Evolutionary conservation across 2,888 invertebrate genomes (phyloP).

Genomic region (Seira ritae): DNA sequence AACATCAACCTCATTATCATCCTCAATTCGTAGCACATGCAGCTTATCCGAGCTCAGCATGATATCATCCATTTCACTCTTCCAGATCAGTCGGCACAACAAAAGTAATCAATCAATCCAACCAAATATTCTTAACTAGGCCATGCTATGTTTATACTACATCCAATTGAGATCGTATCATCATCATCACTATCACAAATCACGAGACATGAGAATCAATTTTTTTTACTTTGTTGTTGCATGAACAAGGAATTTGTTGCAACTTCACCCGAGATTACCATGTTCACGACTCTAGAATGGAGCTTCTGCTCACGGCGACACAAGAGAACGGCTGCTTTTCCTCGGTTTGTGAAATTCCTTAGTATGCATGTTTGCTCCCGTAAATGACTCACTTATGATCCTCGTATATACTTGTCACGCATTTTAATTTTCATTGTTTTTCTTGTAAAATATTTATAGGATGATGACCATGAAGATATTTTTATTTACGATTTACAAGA

Average conservation of each 20-base stretch:
- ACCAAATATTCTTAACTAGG: no score
- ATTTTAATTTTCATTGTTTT: no score
- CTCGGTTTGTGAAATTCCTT: no score
- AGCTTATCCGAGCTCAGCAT: constrained; percentile 44
- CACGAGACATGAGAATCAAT: no score
- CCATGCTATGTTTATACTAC: no score
- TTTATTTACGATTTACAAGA: constrained; percentile 41
- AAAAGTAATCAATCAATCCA: constrained; percentile 39
- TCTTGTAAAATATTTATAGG: no score
- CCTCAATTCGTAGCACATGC: constrained; percentile 27
- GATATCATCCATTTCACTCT: background rate
- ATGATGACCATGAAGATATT: constrained; percentile 46
- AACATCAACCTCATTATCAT: constrained; percentile 31
- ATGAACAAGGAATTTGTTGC: constrained; percentile 37
- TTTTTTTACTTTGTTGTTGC: no score
- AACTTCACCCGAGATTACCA: constrained; percentile 30
- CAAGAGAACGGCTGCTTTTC: constrained; percentile 43
- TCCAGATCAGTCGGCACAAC: constrained; percentile 34
- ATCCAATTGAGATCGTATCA: no score
- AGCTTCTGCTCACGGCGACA: constrained; percentile 27
- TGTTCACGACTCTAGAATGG: constrained; percentile 24
- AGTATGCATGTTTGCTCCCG: no score
- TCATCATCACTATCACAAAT: no score
- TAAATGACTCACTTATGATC: no score
- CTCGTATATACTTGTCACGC: no score